phyloP scores from a whole-genome alignment of 2,113 vertebrate genomes.

The Semnornis frantzii region DNA sequence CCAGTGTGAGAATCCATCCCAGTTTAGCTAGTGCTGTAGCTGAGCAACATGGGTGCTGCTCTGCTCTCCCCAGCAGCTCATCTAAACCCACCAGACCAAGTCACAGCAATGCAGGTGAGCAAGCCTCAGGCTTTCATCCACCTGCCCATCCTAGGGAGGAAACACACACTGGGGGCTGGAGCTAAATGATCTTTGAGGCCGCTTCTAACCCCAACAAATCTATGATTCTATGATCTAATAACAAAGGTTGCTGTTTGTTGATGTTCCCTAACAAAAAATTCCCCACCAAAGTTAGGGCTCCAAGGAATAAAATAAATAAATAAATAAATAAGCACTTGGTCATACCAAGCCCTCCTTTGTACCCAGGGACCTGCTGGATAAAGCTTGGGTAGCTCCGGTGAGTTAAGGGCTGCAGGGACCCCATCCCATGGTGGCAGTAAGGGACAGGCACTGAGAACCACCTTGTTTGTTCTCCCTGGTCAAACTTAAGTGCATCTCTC shows the following conservation, averaged over 20 bases:
- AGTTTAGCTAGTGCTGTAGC: neutral
- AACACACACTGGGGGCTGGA: neutral
- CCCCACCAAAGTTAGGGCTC: neutral
- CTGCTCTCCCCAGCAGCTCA: neutral
- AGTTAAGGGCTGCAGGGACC: neutral
- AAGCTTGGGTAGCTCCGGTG: neutral
- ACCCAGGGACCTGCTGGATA: neutral
- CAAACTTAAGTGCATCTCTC: neutral
- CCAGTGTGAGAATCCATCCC: neutral
- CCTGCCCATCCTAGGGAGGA: neutral
- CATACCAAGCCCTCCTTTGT: neutral
- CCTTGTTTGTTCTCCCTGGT: fast-evolving
- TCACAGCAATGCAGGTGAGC: neutral
- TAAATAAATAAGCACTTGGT: neutral
- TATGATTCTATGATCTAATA: no score
- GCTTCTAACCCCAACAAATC: no score
- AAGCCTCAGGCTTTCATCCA: neutral
- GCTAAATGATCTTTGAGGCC: no score
- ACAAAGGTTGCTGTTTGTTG: neutral
- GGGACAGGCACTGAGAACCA: neutral
- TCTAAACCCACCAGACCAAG: neutral
- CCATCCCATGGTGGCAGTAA: neutral
- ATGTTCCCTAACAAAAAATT: neutral
- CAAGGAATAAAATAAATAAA: neutral
- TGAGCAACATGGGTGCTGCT: neutral